Evolutionary conservation across 2,113 vertebrate species (phyloP), one percentile per base, ranked within the genome.

Genomic region (Malurus alboscapulatus): DNA sequence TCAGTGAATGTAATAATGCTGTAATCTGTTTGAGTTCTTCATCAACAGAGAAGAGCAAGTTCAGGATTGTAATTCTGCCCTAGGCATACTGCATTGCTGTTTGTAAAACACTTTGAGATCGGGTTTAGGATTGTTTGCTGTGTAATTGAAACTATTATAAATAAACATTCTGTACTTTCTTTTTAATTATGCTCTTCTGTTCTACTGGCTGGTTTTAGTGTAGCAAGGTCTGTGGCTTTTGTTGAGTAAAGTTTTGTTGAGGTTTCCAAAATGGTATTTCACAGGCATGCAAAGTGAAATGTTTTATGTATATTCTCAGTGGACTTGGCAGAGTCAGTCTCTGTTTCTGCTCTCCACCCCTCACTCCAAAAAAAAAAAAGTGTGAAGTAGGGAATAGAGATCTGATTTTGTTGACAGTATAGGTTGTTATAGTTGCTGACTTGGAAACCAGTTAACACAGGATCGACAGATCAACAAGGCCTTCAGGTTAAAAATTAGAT

Each of bases 101-200:
- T 93, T 94, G 75, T 95, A 95, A 69, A 94, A 72, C 54, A 54
- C 27, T 69, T 51, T 44, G 42, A 83, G 55, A 94, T 85, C 36
- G 80, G 62, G 73, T 83, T 94, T 86, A 79, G 76, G 51, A 47
- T 85, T 42, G 17, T 67, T 92, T 77, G 48, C 67, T 92, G 32
- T 95, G 55, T 90, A 90, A 90, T 77, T 51, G 38, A 88, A 85
- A 74, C 38, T 51, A 50, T 42, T 82, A 58, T 44, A 90, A 95
- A 94, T 94, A 95, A 95, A 96, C 51, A 44, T 62, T 89, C 40
- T 65, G 4, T 89, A 36, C 80, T 93, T 76, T 65, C 32, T 77
- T 94, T 94, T 88, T 80, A 68, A 69, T 73, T 2, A 38, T 65
- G 38, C 24, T 90, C 30, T 93, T 91, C 42, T 92, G 14, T 87